A percentile compares a stretch with the other conserved stretches of the same genome.
Evolutionary conservation across 2,797 vertebrate genomes (phyloP).

Genomic region (Sebastiscus albofasciatus): DNA sequence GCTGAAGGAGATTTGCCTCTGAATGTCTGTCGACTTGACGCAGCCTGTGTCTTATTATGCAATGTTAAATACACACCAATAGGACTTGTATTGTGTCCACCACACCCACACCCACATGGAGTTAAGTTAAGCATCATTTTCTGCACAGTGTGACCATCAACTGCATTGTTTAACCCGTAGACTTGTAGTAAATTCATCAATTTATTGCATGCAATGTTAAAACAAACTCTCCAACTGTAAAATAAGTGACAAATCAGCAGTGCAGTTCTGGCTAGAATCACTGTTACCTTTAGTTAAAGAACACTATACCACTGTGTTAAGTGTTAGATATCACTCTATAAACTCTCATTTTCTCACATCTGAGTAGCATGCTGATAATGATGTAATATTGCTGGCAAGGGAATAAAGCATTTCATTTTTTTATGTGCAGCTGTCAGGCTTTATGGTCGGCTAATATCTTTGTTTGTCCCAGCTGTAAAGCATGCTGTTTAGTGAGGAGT

Average conservation of each 20-base stretch:
- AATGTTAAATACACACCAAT: slow-evolving; percentile 25
- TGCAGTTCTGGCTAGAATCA: neutral
- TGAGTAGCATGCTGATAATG: slow-evolving; percentile 21
- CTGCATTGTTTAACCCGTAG: neutral
- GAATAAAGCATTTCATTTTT: slow-evolving; percentile 28
- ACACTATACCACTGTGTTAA: neutral
- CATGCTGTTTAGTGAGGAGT: slow-evolving; percentile 56
- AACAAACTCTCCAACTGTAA: slow-evolving; percentile 4
- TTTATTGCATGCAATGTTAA: neutral
- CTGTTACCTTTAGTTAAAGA: neutral
- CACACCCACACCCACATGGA: slow-evolving; percentile 51
- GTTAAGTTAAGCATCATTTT: slow-evolving; percentile 21
- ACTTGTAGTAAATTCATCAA: neutral
- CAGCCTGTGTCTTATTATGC: slow-evolving; percentile 43
- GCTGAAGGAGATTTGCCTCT: slow-evolving; percentile 55
- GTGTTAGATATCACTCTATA: neutral
- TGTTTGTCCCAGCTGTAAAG: slow-evolving; percentile 49
- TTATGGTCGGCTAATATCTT: slow-evolving; percentile 39
- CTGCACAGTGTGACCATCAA: neutral
- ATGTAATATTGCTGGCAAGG: slow-evolving; percentile 20
- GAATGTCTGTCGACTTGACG: slow-evolving; percentile 55
- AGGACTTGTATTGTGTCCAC: slow-evolving; percentile 30
- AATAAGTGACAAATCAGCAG: neutral
- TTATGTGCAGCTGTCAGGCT: slow-evolving; percentile 37
- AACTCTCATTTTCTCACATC: slow-evolving; percentile 9